phyloP scores from a whole-genome alignment of 2,113 vertebrate species.

The Entomyzon cyanotis region DNA sequence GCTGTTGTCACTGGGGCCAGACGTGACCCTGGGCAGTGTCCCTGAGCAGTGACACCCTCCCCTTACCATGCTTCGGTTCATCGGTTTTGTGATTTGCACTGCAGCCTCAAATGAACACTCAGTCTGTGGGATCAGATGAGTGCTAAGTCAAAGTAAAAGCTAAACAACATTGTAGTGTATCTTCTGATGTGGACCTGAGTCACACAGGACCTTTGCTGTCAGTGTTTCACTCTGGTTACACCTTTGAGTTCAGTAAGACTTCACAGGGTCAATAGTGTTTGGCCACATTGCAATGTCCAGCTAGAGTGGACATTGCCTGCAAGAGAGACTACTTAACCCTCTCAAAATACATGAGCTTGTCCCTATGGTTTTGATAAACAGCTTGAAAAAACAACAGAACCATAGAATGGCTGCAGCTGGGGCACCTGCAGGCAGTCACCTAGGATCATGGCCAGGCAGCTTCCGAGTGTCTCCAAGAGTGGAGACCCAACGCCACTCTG shows the following conservation, averaged over 20 bases:
- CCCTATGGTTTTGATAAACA: neutral
- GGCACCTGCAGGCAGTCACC: neutral
- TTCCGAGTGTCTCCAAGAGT: neutral
- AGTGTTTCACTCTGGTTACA: neutral
- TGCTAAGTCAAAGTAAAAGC: neutral
- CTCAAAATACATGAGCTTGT: neutral
- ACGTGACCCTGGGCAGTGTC: neutral
- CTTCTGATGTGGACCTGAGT: neutral
- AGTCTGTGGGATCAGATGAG: neutral
- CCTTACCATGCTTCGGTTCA: neutral
- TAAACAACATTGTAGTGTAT: neutral
- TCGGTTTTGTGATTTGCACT: neutral
- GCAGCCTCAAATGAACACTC: neutral
- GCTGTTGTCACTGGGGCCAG: neutral
- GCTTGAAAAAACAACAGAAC: neutral
- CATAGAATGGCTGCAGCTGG: neutral
- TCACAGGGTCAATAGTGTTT: neutral
- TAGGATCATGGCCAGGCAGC: neutral
- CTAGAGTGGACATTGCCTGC: neutral
- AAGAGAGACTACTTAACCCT: neutral
- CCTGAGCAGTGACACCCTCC: neutral
- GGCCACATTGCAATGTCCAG: neutral
- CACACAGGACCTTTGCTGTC: neutral
- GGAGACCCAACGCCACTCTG: neutral
- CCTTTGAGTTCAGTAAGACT: neutral